Conservation (phyloP, 2,888 invertebrate genomes). For the Megaustenia siamemsis region DNA sequence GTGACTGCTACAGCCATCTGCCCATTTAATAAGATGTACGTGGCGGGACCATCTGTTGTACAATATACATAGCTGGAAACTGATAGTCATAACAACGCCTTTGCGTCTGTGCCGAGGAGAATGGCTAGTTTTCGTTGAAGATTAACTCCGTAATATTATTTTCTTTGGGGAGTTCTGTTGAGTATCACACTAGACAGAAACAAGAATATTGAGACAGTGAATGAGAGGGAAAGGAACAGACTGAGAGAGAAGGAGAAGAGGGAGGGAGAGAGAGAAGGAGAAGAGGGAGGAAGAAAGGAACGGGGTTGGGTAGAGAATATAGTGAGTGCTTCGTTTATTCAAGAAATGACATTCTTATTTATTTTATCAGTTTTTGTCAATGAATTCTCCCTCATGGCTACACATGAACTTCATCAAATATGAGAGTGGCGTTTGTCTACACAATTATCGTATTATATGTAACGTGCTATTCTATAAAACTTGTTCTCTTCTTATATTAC, state of each 20-base stretch:
- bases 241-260: not conserved
- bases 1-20: too few relatives aligned
- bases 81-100: not conserved
- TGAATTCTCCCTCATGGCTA: not conserved
- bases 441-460: not conserved
- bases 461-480: not conserved
- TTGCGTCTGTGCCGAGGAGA: not conserved
- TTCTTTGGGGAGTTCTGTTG: not conserved
- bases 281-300: slow-evolving; percentile 9
- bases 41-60: not conserved
- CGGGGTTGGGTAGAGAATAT: not conserved
- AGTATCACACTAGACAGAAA: not conserved
- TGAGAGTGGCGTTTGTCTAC: not conserved
- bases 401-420: not conserved
- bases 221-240: slow-evolving; percentile 2
- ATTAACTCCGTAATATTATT: not conserved
- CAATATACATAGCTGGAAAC: not conserved
- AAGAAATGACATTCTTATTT: not conserved
- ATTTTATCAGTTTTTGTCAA: not conserved
- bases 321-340: not conserved
- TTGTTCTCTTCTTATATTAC: too few relatives aligned
- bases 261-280: slow-evolving; percentile 9
- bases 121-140: not conserved
- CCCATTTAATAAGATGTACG: not conserved
- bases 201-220: not conserved